Evolutionary conservation across 2,113 vertebrate species (phyloP).

Genomic region (Pluvialis apricaria): DNA sequence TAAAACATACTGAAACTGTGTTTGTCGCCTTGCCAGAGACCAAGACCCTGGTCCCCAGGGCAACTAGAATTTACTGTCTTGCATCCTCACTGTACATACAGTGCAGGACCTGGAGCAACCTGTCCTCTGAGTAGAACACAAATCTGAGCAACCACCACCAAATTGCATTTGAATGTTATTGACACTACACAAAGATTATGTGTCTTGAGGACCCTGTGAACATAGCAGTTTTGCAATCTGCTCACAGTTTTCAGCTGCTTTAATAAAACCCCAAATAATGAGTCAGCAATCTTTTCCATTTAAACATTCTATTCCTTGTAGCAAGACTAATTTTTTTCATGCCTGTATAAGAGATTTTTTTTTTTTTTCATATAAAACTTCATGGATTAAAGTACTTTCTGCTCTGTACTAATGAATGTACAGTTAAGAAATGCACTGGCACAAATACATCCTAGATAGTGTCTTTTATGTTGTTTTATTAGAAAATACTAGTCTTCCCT

Average conservation of each 20-base stretch:
- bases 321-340: neutral
- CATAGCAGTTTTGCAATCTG: neutral
- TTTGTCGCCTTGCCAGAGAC: neutral
- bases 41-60: neutral
- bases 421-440: neutral
- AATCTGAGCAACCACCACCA: neutral
- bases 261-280: neutral
- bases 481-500: neutral
- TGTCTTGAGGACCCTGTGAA: neutral
- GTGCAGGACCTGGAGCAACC: neutral
- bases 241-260: neutral
- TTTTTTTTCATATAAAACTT: neutral
- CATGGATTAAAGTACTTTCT: neutral
- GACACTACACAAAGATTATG: neutral
- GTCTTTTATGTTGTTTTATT: neutral
- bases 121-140: neutral
- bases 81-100: neutral
- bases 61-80: neutral
- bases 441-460: neutral
- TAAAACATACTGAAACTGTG: neutral
- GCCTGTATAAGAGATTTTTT: neutral
- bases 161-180: neutral
- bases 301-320: neutral
- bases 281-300: neutral
- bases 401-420: neutral